Base-by-base conservation (phyloP, 2,113 vertebrate genomes). In the Malaclemys terrapin region DNA sequence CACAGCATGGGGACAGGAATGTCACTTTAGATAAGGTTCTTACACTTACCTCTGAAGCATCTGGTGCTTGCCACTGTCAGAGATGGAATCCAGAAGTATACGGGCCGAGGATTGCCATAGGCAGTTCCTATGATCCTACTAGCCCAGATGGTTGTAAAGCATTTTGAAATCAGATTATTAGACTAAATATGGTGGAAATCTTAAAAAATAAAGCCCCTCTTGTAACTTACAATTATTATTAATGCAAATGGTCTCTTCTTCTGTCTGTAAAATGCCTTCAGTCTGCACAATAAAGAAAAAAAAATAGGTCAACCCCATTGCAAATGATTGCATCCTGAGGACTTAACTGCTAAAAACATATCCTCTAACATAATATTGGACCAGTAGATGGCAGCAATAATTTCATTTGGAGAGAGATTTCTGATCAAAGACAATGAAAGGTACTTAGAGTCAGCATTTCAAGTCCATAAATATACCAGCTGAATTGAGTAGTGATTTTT, bases 181-280 rank as follows among this genome's bases (percentile, higher is more conserved):
- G 72, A 72, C 35, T 72, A 72, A 72, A 38, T 25, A 78, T 78
- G 75, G 25, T 76, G 24, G 42, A 47, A 47, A 47, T 29, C 75
- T 47, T 47, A 47, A 47, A 45, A 42, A 10, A 75, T 75, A 75
- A 75, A 72, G 4, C 16, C 65, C 35, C 4, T 45, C 75, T 78
- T 76, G 24, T 72, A 88, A 97, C 96, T 96, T 95, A 97, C 97
- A 25, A 83, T 0, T 81, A 38, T 75, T 86, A 24, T 93, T 94
- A 65, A 97, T 93, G 65, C 94, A 97, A 89, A 97, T 83, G 1
- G 95, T 97, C 52, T 94, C 72, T 69, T 97, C 97, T 94, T 97
- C 96, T 94, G 89, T 96, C 50, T 91, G 91, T 91, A 97, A 83
- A 94, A 97, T 50, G 84, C 97, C 97, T 95, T 97, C 97, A 79